Percentiles rank a stretch among this genome's conserved stretches.
Evolutionary conservation across 2,797 vertebrate genomes (phyloP).

Genomic region (Lates japonicus): DNA sequence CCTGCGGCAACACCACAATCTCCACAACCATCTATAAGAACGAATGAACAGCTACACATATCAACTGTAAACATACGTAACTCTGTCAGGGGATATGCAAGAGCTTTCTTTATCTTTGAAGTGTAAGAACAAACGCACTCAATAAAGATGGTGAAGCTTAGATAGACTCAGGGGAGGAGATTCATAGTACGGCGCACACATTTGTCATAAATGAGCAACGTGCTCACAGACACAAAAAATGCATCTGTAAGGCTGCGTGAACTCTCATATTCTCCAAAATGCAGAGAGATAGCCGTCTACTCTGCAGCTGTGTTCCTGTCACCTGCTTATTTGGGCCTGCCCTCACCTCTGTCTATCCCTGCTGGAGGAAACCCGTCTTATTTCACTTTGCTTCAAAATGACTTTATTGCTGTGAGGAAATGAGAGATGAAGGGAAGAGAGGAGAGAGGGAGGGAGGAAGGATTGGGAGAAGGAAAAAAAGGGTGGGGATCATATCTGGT

Average conservation of each 20-base stretch:
- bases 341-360: slow-evolving; percentile 72
- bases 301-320: slow-evolving; percentile 45
- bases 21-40: slow-evolving; percentile 19
- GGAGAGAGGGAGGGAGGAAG: slow-evolving; percentile 30
- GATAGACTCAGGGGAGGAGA: slow-evolving; percentile 43
- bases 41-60: slow-evolving; percentile 15
- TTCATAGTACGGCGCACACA: slow-evolving; percentile 38
- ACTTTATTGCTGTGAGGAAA: slow-evolving; percentile 72
- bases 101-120: slow-evolving; percentile 40
- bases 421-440: slow-evolving; percentile 65
- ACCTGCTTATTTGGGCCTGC: slow-evolving; percentile 59
- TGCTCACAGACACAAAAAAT: slow-evolving; percentile 26
- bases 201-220: slow-evolving; percentile 35
- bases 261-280: slow-evolving; percentile 34
- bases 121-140: slow-evolving; percentile 18
- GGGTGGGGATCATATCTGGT: slow-evolving; percentile 52
- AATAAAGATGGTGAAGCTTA: slow-evolving; percentile 34
- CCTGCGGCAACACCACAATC: slow-evolving; percentile 21
- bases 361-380: slow-evolving; percentile 69
- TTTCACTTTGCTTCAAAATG: slow-evolving; percentile 72
- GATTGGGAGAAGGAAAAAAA: not conserved
- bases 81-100: slow-evolving; percentile 20
- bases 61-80: slow-evolving; percentile 38
- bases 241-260: slow-evolving; percentile 31
- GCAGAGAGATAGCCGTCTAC: slow-evolving; percentile 43